phyloP scores from a whole-genome alignment of 2,797 vertebrate species.

The Gastrophryne carolinensis region DNA sequence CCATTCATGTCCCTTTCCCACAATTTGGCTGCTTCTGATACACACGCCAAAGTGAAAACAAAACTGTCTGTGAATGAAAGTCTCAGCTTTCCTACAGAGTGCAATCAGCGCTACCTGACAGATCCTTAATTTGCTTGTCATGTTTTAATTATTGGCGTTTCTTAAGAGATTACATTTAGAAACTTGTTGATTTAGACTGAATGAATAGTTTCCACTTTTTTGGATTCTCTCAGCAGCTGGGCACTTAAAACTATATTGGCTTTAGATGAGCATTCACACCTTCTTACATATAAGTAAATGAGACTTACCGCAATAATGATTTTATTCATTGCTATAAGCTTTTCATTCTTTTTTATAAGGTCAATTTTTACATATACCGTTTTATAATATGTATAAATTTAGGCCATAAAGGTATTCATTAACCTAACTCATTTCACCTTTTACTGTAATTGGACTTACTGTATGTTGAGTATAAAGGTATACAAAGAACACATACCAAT shows the following conservation, averaged over 20 bases:
- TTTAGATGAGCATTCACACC: neutral
- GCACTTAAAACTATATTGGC: neutral
- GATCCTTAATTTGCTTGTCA: constrained; percentile 29
- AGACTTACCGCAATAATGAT: neutral
- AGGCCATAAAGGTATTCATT: neutral
- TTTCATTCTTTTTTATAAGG: neutral
- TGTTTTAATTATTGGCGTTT: constrained; percentile 39
- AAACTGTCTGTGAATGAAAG: constrained; percentile 12
- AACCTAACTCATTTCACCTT: neutral
- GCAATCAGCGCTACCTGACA: constrained; percentile 21
- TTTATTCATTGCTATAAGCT: neutral
- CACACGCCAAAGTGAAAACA: constrained; percentile 1
- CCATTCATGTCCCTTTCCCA: constrained; percentile 25
- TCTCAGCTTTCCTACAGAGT: constrained; percentile 31
- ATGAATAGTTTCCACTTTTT: neutral
- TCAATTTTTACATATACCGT: neutral
- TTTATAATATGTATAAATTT: neutral
- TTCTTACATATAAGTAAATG: neutral
- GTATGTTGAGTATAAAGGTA: neutral
- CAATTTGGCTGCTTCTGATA: constrained; percentile 1
- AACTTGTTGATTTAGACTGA: constrained; percentile 6
- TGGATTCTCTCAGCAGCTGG: neutral
- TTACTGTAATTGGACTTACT: neutral
- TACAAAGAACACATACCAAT: neutral
- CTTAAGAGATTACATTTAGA: constrained; percentile 14